Percentiles rank a stretch among this genome's conserved stretches.
Evolutionary conservation across 1,140 invertebrate genomes (phyloP).

Genomic region (Contarinia nasturtii): DNA sequence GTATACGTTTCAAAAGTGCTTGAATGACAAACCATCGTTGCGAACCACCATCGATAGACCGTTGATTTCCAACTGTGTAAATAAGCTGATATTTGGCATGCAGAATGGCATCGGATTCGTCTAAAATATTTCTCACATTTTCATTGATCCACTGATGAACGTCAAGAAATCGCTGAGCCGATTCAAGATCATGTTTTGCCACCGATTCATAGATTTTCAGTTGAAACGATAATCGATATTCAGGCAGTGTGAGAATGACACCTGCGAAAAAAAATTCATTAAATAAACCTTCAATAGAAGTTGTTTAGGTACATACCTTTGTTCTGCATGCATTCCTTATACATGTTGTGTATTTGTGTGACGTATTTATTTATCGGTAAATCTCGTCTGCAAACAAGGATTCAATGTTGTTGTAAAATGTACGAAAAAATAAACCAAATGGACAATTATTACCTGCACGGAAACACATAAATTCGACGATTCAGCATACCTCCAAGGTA

Average conservation of each 20-base stretch:
- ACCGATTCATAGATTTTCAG: neutral
- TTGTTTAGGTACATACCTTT: neutral
- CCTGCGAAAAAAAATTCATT: neutral
- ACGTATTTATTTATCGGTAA: neutral
- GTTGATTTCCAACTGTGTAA: neutral
- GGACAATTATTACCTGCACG: too few species aligned
- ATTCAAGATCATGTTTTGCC: neutral
- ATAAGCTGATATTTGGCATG: neutral
- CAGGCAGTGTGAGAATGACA: neutral
- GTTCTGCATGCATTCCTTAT: neutral
- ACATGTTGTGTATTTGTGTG: neutral
- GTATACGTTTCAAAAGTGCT: neutral
- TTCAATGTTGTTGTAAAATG: too few species aligned
- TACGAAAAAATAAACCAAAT: too few species aligned
- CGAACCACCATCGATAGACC: neutral
- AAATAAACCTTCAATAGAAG: neutral
- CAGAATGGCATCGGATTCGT: neutral
- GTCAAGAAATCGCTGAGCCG: neutral
- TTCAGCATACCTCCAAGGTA: neutral
- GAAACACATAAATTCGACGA: neutral
- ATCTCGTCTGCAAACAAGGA: too few species aligned
- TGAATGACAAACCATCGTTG: neutral
- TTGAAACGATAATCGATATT: neutral
- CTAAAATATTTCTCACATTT: neutral
- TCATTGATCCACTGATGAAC: neutral